Conservation (phyloP, 2,888 invertebrate species). For the Tromatobia lineatoria region DNA sequence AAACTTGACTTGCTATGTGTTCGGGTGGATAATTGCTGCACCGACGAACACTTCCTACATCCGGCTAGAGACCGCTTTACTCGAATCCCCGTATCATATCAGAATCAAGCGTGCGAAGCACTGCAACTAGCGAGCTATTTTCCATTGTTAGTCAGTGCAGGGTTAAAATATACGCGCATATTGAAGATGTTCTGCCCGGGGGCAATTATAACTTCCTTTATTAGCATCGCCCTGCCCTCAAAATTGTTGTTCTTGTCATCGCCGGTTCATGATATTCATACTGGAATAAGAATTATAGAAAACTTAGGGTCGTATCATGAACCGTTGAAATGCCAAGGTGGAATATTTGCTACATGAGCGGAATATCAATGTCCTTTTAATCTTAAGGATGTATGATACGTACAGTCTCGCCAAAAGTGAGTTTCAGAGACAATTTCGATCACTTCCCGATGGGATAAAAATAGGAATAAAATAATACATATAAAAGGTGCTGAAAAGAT, state of each 20-base stretch:
- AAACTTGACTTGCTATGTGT: constrained; percentile 46
- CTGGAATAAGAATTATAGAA: neutral
- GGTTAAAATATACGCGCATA: neutral
- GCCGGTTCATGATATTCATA: neutral
- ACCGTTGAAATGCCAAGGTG: no score
- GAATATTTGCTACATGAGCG: no score
- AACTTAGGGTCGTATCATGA: neutral
- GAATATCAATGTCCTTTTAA: no score
- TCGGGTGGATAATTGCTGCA: constrained; percentile 64
- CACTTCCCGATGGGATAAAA: no score
- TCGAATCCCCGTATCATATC: constrained; percentile 48
- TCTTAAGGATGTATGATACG: no score
- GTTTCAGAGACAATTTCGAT: no score
- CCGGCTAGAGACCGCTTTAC: constrained; percentile 44
- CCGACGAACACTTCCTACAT: constrained; percentile 62
- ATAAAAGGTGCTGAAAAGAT: no score
- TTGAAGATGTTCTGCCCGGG: constrained; percentile 9
- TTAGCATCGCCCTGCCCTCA: neutral
- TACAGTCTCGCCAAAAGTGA: no score
- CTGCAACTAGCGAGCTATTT: neutral
- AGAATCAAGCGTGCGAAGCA: constrained; percentile 44
- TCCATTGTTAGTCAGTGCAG: constrained; percentile 35
- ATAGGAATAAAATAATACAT: no score
- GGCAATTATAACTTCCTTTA: constrained; percentile 17
- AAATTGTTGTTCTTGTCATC: neutral